These are phyloP conservation scores for Anhinga rufa DNA, from an alignment of 2,113 vertebrate genomes.

Conservation along the genomic window DNA sequence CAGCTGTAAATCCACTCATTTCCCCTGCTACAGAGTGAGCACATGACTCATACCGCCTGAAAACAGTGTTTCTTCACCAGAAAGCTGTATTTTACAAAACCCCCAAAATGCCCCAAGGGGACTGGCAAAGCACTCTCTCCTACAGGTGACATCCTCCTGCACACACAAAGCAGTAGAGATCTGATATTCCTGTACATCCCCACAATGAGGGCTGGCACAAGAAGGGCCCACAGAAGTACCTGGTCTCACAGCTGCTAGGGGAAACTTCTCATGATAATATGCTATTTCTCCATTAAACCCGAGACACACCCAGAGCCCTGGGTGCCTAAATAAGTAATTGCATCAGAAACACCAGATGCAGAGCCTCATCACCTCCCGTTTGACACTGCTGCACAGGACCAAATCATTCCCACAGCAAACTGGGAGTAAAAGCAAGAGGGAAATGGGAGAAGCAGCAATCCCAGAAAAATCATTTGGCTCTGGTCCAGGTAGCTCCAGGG, in stretches of 20 bases:
- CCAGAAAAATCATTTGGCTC: background rate
- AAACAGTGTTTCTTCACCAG: background rate
- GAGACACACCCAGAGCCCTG: background rate
- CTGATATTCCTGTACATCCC: background rate
- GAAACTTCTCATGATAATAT: background rate
- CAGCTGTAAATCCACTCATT: background rate
- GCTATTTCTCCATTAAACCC: background rate
- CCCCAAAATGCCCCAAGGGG: background rate
- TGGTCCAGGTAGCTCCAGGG: background rate
- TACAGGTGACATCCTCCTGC: background rate
- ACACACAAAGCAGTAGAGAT: background rate
- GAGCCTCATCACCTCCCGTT: background rate
- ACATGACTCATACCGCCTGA: fast-evolving
- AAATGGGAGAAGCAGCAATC: background rate
- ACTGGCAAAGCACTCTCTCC: background rate
- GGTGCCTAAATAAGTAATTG: background rate
- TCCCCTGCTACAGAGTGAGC: background rate
- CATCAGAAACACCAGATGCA: background rate
- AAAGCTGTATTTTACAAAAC: background rate
- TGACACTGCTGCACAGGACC: background rate
- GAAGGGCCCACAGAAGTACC: background rate
- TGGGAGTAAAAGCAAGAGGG: background rate
- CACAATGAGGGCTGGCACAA: background rate
- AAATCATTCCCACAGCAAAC: background rate
- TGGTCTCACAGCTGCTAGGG: background rate